These are phyloP conservation scores for Amphiura filiformis DNA, from an alignment of 35 echinoderm and acorn worm species.

Conservation along the genomic window DNA sequence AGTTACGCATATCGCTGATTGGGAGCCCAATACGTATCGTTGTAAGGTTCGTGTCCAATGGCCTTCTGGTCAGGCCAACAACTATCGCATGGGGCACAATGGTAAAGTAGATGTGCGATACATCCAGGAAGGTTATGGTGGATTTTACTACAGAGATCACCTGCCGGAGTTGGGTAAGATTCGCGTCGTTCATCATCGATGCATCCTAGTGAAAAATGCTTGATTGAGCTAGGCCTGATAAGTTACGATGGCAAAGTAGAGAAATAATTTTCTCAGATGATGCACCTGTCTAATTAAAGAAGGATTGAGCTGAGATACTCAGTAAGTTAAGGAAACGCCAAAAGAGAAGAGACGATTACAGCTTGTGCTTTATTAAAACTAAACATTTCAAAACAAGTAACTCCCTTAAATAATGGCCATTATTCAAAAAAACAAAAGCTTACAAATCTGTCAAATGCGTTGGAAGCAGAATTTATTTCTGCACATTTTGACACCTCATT, in stretches of 20 bases:
- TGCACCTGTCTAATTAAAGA: neutral
- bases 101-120: conserved; percentile 53
- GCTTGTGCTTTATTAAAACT: too few relatives aligned
- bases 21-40: conserved; percentile 9
- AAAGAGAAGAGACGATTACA: too few relatives aligned
- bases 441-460: too few relatives aligned
- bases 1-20: neutral
- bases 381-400: too few relatives aligned
- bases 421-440: too few relatives aligned
- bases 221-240: neutral
- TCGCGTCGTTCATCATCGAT: too few relatives aligned
- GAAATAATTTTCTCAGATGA: neutral
- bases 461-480: too few relatives aligned
- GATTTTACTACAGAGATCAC: conserved; percentile 45
- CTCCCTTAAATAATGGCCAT: too few relatives aligned
- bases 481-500: too few relatives aligned
- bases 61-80: conserved; percentile 7
- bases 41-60: conserved; percentile 27
- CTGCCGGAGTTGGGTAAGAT: conserved; percentile 49
- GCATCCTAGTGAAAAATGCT: neutral
- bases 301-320: too few relatives aligned
- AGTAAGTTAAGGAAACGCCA: too few relatives aligned
- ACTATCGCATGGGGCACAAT: conserved; percentile 30
- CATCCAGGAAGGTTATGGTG: neutral
- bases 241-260: neutral